phyloP scores from a whole-genome alignment of 1,140 invertebrate genomes.

The Manduca sexta region DNA sequence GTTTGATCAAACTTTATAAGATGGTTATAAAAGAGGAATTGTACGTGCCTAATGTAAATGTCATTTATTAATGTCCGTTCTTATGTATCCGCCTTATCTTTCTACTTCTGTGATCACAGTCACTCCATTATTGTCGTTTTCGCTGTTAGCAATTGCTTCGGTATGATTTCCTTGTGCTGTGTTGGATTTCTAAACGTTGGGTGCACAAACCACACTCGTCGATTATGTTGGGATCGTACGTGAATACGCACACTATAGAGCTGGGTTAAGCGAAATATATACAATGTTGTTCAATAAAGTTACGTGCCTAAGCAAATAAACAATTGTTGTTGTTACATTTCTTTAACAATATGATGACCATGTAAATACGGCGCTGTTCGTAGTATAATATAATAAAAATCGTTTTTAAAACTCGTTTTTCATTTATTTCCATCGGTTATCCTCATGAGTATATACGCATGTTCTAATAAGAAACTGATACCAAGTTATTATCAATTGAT shows the following conservation, averaged over 20 bases:
- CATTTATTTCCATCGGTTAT: slow-evolving; percentile 18
- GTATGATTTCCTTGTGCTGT: too few species aligned
- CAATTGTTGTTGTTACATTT: slow-evolving; percentile 71
- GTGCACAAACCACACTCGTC: not conserved
- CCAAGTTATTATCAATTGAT: too few species aligned
- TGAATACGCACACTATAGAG: slow-evolving; percentile 4
- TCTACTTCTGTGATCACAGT: too few species aligned
- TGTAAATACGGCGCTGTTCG: slow-evolving; percentile 72
- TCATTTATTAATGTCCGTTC: too few species aligned
- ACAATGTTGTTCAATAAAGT: slow-evolving; percentile 47
- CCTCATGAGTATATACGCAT: not conserved
- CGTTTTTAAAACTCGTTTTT: slow-evolving; percentile 58
- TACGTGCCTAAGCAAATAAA: slow-evolving; percentile 65
- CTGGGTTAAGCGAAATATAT: slow-evolving; percentile 17
- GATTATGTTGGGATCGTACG: not conserved
- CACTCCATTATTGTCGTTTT: too few species aligned
- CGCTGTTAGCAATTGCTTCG: too few species aligned
- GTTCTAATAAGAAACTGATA: too few species aligned
- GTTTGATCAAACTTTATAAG: too few species aligned
- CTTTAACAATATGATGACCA: slow-evolving; percentile 71
- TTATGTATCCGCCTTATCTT: too few species aligned
- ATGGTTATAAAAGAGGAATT: too few species aligned
- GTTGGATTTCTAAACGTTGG: not conserved
- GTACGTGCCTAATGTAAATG: too few species aligned
- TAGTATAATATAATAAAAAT: slow-evolving; percentile 66